phyloP scores from a whole-genome alignment of 1,140 invertebrate genomes.

The Sarcophaga bullata region DNA sequence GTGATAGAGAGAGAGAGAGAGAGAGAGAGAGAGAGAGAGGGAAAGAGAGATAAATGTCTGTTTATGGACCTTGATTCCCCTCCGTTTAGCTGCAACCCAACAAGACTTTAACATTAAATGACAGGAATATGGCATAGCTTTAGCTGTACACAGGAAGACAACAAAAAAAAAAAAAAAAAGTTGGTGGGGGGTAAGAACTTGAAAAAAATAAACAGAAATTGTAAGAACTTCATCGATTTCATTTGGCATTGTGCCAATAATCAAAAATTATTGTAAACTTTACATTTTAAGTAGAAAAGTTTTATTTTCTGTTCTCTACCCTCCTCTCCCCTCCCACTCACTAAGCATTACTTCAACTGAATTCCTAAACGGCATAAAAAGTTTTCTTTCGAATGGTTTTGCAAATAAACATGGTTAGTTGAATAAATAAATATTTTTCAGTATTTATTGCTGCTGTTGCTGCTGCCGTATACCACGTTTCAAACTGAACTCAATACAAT shows the following conservation, averaged over 20 bases:
- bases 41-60: background rate
- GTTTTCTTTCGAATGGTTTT: too few species aligned
- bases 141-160: too few species aligned
- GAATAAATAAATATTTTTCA: background rate
- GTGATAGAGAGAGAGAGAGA: background rate
- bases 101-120: background rate
- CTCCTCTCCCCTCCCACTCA: background rate
- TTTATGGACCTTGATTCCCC: background rate
- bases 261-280: slow-evolving; percentile 65
- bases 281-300: slow-evolving; percentile 61
- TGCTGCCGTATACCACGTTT: background rate
- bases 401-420: too few species aligned
- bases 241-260: slow-evolving; percentile 64
- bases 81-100: background rate
- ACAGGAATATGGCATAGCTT: background rate
- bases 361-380: too few species aligned
- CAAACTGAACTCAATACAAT: background rate
- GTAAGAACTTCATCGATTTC: slow-evolving; percentile 34
- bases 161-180: too few species aligned
- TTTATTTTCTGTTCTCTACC: slow-evolving; percentile 42
- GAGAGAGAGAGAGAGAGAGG: background rate
- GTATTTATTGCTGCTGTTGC: background rate
- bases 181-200: too few species aligned
- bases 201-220: background rate
- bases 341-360: background rate